phyloP scores from a whole-genome alignment of 1,140 invertebrate species.

The Armadillidium nasatum region DNA sequence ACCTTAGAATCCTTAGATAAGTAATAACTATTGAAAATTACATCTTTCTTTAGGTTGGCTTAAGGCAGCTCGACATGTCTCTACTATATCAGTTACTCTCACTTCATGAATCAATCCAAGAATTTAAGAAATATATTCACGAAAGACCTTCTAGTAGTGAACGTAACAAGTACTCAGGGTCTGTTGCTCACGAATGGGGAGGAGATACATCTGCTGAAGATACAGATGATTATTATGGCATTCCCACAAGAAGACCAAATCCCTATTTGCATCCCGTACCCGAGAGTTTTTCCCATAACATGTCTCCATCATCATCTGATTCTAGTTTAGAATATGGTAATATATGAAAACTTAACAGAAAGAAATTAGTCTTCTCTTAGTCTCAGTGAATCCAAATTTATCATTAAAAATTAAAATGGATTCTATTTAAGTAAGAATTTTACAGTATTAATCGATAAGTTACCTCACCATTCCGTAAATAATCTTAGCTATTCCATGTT shows the following conservation, averaged over 20 bases:
- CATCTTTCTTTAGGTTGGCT: conserved; percentile 47
- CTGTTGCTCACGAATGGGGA: conserved; percentile 29
- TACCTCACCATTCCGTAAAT: too few relatives aligned
- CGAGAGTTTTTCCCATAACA: conserved; percentile 31
- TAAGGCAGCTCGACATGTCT: conserved; percentile 51
- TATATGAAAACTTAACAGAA: conserved; percentile 19
- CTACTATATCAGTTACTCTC: conserved; percentile 51
- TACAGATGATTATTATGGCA: conserved; percentile 44
- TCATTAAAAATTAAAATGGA: too few relatives aligned
- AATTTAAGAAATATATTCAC: conserved; percentile 48
- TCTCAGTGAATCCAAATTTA: too few relatives aligned
- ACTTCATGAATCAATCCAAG: conserved; percentile 51
- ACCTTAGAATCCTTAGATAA: not conserved
- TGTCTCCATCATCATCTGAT: conserved; percentile 40
- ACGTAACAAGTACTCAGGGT: not conserved
- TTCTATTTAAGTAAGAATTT: too few relatives aligned
- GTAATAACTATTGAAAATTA: not conserved
- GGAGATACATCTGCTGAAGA: conserved; percentile 44
- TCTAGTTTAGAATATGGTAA: conserved; percentile 44
- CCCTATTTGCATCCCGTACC: conserved; percentile 42
- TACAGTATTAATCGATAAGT: too few relatives aligned
- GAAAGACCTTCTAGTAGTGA: conserved; percentile 28
- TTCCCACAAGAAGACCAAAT: conserved; percentile 38
- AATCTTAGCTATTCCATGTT: too few relatives aligned
- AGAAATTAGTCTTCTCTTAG: too few relatives aligned